Evolutionary conservation across 2,797 vertebrate species (phyloP).

Genomic region (Microhierax caerulescens): DNA sequence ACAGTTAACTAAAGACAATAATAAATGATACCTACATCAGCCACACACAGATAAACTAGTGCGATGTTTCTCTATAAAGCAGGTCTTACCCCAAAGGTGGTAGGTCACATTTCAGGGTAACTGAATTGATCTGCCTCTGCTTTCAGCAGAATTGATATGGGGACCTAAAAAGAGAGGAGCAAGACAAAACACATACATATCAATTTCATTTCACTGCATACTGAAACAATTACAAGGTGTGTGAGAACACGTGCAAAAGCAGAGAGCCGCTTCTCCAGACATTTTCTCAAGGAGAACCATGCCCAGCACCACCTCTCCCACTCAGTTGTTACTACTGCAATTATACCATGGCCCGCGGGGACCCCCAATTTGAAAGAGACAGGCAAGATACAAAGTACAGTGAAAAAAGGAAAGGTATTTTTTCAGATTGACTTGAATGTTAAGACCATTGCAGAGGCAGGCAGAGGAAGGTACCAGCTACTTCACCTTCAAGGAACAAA

Average conservation of each 20-base stretch:
- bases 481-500: not conserved
- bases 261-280: not conserved
- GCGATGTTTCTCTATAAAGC: not conserved
- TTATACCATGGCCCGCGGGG: accelerated
- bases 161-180: slow-evolving; percentile 2
- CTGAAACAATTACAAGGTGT: not conserved
- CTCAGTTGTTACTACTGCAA: not conserved
- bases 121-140: not conserved
- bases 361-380: not conserved
- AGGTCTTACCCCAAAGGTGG: not conserved
- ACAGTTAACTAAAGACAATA: not conserved
- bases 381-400: not conserved
- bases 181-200: not conserved
- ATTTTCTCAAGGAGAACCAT: not conserved
- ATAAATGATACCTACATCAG: not conserved
- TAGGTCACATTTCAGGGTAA: not conserved
- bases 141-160: not conserved
- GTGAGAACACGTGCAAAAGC: not conserved
- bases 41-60: not conserved
- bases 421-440: not conserved
- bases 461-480: not conserved
- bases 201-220: not conserved
- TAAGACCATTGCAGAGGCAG: not conserved
- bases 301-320: not conserved
- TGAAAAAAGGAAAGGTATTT: not conserved